A percentile compares a stretch with the other conserved stretches of the same genome.
phyloP scores from a whole-genome alignment of 2,888 invertebrate species.

The Chironomus tentans region DNA sequence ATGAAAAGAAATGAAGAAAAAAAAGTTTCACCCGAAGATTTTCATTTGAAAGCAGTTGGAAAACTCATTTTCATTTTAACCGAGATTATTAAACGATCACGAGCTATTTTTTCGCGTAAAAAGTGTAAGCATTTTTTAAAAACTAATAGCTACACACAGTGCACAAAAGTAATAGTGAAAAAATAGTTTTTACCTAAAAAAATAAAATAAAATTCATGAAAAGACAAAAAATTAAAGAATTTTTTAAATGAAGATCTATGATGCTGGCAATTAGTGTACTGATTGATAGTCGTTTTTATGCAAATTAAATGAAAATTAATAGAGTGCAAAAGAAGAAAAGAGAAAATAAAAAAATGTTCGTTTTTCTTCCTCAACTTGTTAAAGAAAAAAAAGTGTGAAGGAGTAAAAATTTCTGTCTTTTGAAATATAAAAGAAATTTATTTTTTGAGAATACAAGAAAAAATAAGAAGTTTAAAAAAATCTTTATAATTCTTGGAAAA shows the following conservation, averaged over 20 bases:
- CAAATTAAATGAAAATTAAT: conserved; percentile 10
- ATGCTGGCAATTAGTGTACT: background rate
- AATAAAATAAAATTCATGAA: too few relatives aligned
- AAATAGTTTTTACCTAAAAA: too few relatives aligned
- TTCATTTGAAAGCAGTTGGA: background rate
- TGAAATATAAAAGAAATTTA: background rate
- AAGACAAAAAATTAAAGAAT: too few relatives aligned
- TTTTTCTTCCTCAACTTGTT: background rate
- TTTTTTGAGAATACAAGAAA: background rate
- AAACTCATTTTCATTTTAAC: conserved; percentile 11
- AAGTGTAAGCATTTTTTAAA: background rate
- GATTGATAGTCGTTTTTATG: background rate
- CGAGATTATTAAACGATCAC: conserved; percentile 21
- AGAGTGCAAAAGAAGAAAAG: background rate
- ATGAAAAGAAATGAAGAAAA: background rate
- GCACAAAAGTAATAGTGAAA: background rate
- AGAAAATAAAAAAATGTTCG: background rate
- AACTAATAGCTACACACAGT: too few relatives aligned
- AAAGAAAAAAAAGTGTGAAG: background rate
- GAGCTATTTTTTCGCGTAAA: conserved; percentile 12
- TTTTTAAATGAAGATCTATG: too few relatives aligned
- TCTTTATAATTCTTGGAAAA: background rate
- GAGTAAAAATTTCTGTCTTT: too few relatives aligned
- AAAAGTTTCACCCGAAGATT: background rate
- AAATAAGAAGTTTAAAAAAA: background rate